Percentiles rank a stretch among this genome's conserved stretches.
Evolutionary conservation across 2,113 vertebrate species (phyloP).

Genomic region (Tinamus guttatus): DNA sequence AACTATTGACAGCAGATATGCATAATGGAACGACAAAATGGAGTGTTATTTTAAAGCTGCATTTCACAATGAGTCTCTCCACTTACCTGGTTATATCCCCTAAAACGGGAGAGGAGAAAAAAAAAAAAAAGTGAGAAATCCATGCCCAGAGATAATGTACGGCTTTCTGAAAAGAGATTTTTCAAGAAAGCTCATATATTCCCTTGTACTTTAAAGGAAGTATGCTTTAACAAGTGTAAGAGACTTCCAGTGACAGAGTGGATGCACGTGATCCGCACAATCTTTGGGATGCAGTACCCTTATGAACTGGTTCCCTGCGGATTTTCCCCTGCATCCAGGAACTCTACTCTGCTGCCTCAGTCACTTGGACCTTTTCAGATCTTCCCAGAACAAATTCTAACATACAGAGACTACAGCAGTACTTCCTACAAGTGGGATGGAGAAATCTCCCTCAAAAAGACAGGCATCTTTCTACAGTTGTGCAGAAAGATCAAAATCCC

Average conservation of each 20-base stretch:
- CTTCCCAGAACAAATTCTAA: not conserved
- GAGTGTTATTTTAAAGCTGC: conserved; percentile 46
- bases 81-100: not conserved
- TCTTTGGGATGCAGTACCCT: not conserved
- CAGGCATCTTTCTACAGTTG: not conserved
- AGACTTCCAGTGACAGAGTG: not conserved
- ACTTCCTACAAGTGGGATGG: not conserved
- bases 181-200: not conserved
- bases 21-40: not conserved
- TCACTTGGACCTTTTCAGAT: not conserved
- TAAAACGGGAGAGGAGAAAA: not conserved
- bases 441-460: not conserved
- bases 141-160: not conserved
- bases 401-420: not conserved
- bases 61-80: conserved; percentile 6
- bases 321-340: not conserved
- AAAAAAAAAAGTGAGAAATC: not conserved
- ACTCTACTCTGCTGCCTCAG: not conserved
- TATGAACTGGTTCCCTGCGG: not conserved
- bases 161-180: too few species aligned
- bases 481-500: not conserved
- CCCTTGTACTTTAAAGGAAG: not conserved
- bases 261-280: not conserved
- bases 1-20: conserved; percentile 55
- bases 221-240: not conserved